Base-by-base conservation (phyloP, 2,797 vertebrate genomes). In the Myiothlypis coronata region DNA sequence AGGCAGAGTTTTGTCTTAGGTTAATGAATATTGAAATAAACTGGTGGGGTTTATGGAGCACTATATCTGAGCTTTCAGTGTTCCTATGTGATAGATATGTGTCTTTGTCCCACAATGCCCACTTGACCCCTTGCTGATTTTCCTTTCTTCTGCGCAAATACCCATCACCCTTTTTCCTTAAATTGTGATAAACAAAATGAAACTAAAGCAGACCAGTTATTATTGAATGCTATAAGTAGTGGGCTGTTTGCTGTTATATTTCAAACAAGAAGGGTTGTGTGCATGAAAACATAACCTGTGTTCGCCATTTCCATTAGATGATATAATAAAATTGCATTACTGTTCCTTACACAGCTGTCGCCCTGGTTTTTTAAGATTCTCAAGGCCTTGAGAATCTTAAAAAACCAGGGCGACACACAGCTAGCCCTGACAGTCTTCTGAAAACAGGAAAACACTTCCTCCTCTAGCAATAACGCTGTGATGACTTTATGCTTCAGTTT, bases 41-140 rank as follows among this genome's bases (percentile, higher is more conserved):
- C 12, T 37, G 9, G 4, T 15, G 15, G 1, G 1, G 57, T 84
- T 78, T 44, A 34, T 21, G 28, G 39, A 83, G 11, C 3, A 22
- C 4, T 75, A 4, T 22, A 52, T 60, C 24, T 53, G 37, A 75
- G 37, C 9, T 30, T 79, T 2, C 21, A 52, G 23, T 20, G 19
- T 6, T 89, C 2, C 37, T 41, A 5, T 22, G n/a, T 14, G 18
- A 44, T 15, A 70, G 59, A 39, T 37, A 46, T 0, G 0, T 20
- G 10, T 47, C 3, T 49, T 35, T 64, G 11, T 70, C 24, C 22
- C 35, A 21, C 21, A 39, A 3, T 13, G 10, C 59, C 11, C 23
- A 3, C 11, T 13, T 71, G 8, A 63, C 16, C 16, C 9, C 18
- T 75, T 57, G 28, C 3, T 69, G 68, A 34, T 20, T 15, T 32